Evolutionary conservation across 1,140 invertebrate species (phyloP).

Genomic region (Pogonomyrmex barbatus): DNA sequence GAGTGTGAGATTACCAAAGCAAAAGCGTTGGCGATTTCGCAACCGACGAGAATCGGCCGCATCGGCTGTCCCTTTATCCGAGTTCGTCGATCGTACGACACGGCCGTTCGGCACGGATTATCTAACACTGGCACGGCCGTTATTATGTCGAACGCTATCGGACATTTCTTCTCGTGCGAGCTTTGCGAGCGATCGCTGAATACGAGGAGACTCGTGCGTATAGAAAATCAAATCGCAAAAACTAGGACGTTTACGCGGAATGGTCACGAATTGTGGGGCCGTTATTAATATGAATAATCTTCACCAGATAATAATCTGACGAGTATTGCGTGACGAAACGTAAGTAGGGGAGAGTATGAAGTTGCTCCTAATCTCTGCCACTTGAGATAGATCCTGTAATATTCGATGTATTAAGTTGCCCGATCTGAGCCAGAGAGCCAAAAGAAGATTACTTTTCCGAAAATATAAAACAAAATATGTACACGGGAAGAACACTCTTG

Average conservation of each 20-base stretch:
- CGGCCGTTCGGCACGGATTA: slow-evolving; percentile 15
- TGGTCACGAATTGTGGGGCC: background rate
- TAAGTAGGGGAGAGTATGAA: slow-evolving; percentile 9
- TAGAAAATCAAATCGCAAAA: slow-evolving; percentile 14
- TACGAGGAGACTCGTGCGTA: background rate
- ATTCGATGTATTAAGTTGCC: slow-evolving; percentile 63
- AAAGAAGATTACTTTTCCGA: slow-evolving; percentile 53
- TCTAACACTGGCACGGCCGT: slow-evolving; percentile 45
- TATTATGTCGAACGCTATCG: background rate
- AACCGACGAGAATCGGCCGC: slow-evolving; percentile 33
- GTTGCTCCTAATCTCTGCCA: slow-evolving; percentile 58
- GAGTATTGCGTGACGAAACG: slow-evolving; percentile 42
- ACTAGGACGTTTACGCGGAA: slow-evolving; percentile 5
- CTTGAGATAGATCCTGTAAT: slow-evolving; percentile 64
- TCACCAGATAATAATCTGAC: background rate
- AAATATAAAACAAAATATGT: slow-evolving; percentile 8
- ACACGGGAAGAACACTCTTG: background rate
- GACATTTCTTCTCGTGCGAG: slow-evolving; percentile 10
- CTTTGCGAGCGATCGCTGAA: background rate
- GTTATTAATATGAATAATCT: slow-evolving; percentile 1
- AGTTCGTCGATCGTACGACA: slow-evolving; percentile 40
- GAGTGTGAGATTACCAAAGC: slow-evolving; percentile 40
- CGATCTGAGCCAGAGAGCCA: background rate
- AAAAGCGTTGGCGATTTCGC: slow-evolving; percentile 49
- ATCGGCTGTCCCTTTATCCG: slow-evolving; percentile 48